Percentiles rank a stretch among this genome's conserved stretches.
phyloP scores from a whole-genome alignment of 2,888 invertebrate species.

The Prionchulus punctatus region DNA sequence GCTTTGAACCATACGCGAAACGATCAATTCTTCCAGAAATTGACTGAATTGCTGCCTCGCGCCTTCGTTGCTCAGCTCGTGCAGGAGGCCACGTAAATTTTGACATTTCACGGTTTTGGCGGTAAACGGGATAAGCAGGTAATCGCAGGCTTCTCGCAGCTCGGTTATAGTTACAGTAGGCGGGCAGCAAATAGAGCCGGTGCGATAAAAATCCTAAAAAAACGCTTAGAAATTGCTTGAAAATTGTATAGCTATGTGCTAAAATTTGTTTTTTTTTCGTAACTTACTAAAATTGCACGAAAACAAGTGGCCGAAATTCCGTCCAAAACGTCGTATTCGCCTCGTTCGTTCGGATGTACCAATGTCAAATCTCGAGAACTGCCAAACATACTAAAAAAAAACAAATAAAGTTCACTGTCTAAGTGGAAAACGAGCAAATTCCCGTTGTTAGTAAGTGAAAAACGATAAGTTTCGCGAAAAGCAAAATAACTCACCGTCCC shows the following conservation, averaged over 20 bases:
- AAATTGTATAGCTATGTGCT: not conserved
- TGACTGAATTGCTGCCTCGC: constrained; percentile 88
- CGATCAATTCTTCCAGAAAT: constrained; percentile 80
- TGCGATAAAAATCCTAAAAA: constrained; percentile 64
- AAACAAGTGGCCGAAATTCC: constrained; percentile 90
- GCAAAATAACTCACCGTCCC: constrained; percentile 44
- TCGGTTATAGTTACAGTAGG: constrained; percentile 89
- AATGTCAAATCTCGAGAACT: constrained; percentile 61
- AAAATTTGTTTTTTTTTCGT: not conserved
- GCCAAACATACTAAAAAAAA: constrained; percentile 61
- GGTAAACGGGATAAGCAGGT: constrained; percentile 90
- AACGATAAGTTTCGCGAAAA: not conserved
- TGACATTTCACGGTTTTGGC: constrained; percentile 84
- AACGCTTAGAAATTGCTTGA: not conserved
- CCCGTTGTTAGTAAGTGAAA: not conserved
- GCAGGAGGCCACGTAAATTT: constrained; percentile 70
- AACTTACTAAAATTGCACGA: constrained; percentile 58
- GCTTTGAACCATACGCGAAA: constrained; percentile 78
- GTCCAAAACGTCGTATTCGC: constrained; percentile 91
- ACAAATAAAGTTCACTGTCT: not conserved
- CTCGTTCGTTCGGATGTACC: constrained; percentile 80
- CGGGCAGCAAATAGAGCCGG: constrained; percentile 78
- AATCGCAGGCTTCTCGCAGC: constrained; percentile 92
- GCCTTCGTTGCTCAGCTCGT: constrained; percentile 98
- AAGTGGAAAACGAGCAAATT: not conserved